Base-by-base conservation (phyloP, 2,113 vertebrate genomes). In the Pleuronectes platessa region DNA sequence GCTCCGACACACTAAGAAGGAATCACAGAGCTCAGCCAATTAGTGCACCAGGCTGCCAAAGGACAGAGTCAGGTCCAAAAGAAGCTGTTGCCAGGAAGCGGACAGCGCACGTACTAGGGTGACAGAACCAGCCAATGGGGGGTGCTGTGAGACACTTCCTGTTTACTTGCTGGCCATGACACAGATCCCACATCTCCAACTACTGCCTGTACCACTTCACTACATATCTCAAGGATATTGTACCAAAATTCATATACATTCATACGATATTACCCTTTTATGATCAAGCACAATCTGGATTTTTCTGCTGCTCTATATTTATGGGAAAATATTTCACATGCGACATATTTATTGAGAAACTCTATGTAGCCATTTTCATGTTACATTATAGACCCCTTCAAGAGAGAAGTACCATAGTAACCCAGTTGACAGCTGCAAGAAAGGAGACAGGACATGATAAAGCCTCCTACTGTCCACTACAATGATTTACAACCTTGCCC, bases 11-110 rank as follows among this genome's bases (percentile, higher is more conserved):
- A 78, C 58, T 76, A 69, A 82, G 66, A 59, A 68, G 74, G 54
- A 75, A 65, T 53, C 47, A 69, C 27, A 8, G 51, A 72, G 53
- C 71, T 51, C 68, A 83, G 79, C 86, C 83, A 88, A 86, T 82
- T 79, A 76, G 53, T 68, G 72, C 68, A 62, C 70, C 20, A 26
- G 59, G 71, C 69, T 74, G 67, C 76, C 74, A 79, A 78, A 73
- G 20, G 66, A 54, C 53, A 75, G 47, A 70, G 23, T 31, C 63
- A 24, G 42, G 55, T 71, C 65, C 69, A 79, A 59, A 62, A 54
- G 12, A 47, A 17, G 45, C 45, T 47, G 45, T 17, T 47, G 45
- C 47, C 47, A 51, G 18, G 68, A 54, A 21, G 21, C 12, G 21
- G 24, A 17, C 20, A 21, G 20, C 20, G 20, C 51, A 54, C 20